Percentiles rank a stretch among this genome's conserved stretches.
phyloP scores from a whole-genome alignment of 1,140 invertebrate genomes.

The Drosophila triauraria region DNA sequence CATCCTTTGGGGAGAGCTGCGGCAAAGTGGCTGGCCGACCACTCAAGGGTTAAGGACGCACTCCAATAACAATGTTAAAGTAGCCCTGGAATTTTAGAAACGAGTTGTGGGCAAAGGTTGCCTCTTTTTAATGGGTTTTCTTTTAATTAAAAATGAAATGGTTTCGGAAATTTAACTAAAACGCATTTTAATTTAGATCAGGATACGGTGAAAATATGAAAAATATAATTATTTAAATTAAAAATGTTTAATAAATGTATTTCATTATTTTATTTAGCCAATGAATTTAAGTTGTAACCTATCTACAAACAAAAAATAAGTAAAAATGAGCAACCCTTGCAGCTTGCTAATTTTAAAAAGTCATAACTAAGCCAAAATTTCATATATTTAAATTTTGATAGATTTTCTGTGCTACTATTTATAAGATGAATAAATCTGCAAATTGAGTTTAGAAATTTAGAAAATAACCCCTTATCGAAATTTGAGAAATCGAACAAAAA shows the following conservation, averaged over 20 bases:
- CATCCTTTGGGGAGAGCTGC: constrained; percentile 5
- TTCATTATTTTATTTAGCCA: neutral
- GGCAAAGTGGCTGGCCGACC: constrained; percentile 57
- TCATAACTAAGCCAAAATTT: too few species aligned
- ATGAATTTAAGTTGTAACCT: too few species aligned
- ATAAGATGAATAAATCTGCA: too few species aligned
- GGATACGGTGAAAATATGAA: neutral
- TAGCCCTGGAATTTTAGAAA: neutral
- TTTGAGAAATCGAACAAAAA: too few species aligned
- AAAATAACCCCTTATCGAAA: too few species aligned
- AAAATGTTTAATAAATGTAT: neutral
- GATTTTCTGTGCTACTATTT: too few species aligned
- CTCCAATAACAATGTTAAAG: constrained; percentile 10
- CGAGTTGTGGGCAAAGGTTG: neutral
- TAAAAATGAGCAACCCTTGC: too few species aligned
- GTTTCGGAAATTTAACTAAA: neutral
- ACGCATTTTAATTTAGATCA: fast-evolving
- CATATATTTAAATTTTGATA: too few species aligned
- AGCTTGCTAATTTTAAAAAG: too few species aligned
- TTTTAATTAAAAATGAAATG: neutral
- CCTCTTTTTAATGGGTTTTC: neutral
- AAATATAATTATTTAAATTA: neutral
- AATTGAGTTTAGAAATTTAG: too few species aligned
- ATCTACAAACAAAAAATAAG: too few species aligned
- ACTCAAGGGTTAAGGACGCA: constrained; percentile 66